Conservation (phyloP, 2,797 vertebrate genomes). For the Triplophysa bombifrons region DNA sequence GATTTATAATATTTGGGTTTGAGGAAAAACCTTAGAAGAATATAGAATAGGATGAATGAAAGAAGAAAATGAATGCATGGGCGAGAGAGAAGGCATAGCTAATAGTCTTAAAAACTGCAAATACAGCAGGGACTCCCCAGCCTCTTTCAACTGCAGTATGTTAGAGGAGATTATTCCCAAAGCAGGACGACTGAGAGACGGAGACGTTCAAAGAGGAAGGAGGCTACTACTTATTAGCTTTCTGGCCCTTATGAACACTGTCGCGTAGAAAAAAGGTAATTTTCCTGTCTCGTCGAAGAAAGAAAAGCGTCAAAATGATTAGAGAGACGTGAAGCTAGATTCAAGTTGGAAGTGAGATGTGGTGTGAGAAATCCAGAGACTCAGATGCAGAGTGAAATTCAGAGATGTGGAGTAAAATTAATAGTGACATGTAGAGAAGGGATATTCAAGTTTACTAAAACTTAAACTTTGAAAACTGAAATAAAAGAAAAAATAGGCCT, state of each 20-base stretch:
- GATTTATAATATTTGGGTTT: constrained; percentile 13
- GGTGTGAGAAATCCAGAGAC: neutral
- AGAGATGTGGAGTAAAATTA: neutral
- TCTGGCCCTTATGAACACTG: constrained; percentile 12
- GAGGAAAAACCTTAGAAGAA: constrained; percentile 10
- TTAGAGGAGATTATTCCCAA: constrained; percentile 53
- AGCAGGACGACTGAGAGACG: constrained; percentile 25
- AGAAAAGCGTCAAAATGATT: neutral
- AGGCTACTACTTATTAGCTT: constrained; percentile 33
- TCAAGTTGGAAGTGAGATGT: neutral
- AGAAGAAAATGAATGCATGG: constrained; percentile 39
- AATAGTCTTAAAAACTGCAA: constrained; percentile 66
- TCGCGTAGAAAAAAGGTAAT: constrained; percentile 4
- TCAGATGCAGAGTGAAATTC: neutral
- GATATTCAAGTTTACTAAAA: too few species aligned
- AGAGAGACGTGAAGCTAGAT: neutral
- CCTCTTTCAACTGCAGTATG: constrained; percentile 64
- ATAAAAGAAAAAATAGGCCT: too few species aligned
- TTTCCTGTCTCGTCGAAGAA: neutral
- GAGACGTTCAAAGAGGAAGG: constrained; percentile 20
- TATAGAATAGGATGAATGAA: constrained; percentile 32
- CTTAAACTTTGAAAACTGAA: too few species aligned
- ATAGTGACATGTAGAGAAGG: too few species aligned
- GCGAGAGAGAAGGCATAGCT: constrained; percentile 46
- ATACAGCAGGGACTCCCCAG: constrained; percentile 67